Conservation (phyloP, 1,140 invertebrate genomes). For the Platyura marginata region DNA sequence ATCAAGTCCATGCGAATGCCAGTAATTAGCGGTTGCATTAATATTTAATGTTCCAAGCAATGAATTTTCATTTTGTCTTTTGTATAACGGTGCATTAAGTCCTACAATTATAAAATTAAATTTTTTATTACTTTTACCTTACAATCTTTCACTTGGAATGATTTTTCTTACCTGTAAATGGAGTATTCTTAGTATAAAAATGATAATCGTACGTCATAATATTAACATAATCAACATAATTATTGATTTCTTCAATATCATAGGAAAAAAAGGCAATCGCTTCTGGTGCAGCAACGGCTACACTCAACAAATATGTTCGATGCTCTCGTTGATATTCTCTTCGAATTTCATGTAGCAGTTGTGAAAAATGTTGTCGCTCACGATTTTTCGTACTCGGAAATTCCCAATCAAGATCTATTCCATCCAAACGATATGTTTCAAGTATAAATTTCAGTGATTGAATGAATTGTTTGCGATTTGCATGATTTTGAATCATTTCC, state of each 20-base stretch:
- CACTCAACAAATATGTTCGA: slow-evolving; percentile 39
- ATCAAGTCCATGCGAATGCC: slow-evolving; percentile 61
- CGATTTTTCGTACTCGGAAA: slow-evolving; percentile 47
- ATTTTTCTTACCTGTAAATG: slow-evolving; percentile 42
- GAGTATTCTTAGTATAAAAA: slow-evolving; percentile 51
- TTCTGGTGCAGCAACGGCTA: slow-evolving; percentile 56
- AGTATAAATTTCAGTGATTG: slow-evolving; percentile 39
- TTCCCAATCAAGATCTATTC: slow-evolving; percentile 77
- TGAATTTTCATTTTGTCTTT: slow-evolving; percentile 33
- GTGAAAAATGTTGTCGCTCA: slow-evolving; percentile 49
- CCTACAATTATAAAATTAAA: slow-evolving; percentile 9
- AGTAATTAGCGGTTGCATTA: slow-evolving; percentile 67
- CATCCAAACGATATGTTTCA: slow-evolving; percentile 48
- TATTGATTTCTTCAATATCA: slow-evolving; percentile 51
- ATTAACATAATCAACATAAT: slow-evolving; percentile 71
- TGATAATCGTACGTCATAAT: slow-evolving; percentile 85
- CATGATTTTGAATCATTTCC: slow-evolving; percentile 46
- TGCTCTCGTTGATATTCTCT: slow-evolving; percentile 37
- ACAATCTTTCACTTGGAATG: neutral
- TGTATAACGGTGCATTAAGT: slow-evolving; percentile 61
- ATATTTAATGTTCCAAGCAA: slow-evolving; percentile 58
- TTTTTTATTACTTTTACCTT: neutral
- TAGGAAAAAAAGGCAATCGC: slow-evolving; percentile 56
- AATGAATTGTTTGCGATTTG: slow-evolving; percentile 50
- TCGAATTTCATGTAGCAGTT: slow-evolving; percentile 48